Conservation (phyloP, 2,113 vertebrate species). For the Mirounga angustirostris region DNA sequence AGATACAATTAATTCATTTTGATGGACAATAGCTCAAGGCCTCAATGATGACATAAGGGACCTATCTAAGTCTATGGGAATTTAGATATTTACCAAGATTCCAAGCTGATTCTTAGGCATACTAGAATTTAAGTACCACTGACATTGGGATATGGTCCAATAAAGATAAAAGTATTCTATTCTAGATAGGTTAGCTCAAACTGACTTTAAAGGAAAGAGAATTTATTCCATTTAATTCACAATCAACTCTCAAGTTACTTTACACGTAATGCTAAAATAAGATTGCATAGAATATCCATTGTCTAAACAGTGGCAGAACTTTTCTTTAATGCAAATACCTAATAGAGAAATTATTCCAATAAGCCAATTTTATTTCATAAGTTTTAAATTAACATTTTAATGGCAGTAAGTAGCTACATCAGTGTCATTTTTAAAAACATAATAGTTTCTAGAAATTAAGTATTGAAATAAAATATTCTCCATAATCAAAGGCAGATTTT, state of each 20-base stretch:
- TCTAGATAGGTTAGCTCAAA: background rate
- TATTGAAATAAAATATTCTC: background rate
- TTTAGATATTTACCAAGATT: background rate
- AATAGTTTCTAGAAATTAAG: background rate
- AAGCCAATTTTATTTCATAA: background rate
- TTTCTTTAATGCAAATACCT: background rate
- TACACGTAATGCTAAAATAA: constrained; percentile 8
- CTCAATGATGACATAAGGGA: background rate
- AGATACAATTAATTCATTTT: background rate
- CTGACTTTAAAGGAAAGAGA: background rate
- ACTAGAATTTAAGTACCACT: background rate
- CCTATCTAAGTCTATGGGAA: background rate
- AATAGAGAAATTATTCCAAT: background rate
- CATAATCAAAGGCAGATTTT: background rate
- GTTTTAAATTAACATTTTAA: background rate
- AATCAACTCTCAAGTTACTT: background rate
- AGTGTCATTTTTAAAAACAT: background rate
- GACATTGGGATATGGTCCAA: background rate
- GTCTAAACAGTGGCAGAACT: background rate
- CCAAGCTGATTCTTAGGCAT: background rate
- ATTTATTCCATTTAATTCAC: background rate
- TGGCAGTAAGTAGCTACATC: background rate
- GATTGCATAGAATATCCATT: background rate
- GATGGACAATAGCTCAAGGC: background rate
- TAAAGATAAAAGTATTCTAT: background rate